Percentiles rank a stretch among this genome's conserved stretches.
Conservation (phyloP, 1,140 invertebrate genomes). For the Kradibia gibbosae region DNA sequence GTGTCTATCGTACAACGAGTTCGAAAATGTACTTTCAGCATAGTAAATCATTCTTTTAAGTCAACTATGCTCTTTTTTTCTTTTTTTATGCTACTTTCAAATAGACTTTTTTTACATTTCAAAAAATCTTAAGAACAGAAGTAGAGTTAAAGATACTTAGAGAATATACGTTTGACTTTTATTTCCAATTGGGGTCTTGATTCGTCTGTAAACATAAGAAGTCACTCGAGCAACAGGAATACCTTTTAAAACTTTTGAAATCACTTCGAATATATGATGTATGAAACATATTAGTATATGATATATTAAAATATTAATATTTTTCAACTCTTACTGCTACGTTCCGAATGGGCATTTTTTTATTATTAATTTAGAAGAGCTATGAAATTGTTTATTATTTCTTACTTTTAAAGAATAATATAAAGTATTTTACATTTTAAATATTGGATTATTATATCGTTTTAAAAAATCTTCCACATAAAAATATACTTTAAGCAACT, state of each 20-base stretch:
- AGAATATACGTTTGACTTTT: conserved; percentile 4
- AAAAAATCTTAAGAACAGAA: background rate
- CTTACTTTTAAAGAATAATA: too few species aligned
- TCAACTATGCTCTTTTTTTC: conserved; percentile 24
- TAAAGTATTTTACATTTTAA: too few species aligned
- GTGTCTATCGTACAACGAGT: background rate
- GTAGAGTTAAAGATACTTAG: background rate
- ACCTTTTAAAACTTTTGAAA: conserved; percentile 17
- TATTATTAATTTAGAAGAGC: too few species aligned
- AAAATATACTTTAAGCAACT: too few species aligned
- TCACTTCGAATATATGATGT: background rate
- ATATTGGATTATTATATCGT: too few species aligned
- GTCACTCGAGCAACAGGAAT: background rate
- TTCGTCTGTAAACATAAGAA: conserved; percentile 11
- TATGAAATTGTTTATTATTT: too few species aligned
- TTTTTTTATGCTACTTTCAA: conserved; percentile 48
- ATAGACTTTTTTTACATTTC: conserved; percentile 29
- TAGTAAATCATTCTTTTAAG: conserved; percentile 40
- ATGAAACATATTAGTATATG: too few species aligned
- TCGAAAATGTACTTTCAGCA: background rate
- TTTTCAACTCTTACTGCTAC: too few species aligned
- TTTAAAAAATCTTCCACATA: too few species aligned
- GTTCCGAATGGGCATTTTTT: too few species aligned
- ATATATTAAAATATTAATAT: too few species aligned
- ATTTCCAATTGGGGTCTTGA: conserved; percentile 16